Conservation (phyloP, 2,888 invertebrate genomes). For the Brachycybe producta region DNA sequence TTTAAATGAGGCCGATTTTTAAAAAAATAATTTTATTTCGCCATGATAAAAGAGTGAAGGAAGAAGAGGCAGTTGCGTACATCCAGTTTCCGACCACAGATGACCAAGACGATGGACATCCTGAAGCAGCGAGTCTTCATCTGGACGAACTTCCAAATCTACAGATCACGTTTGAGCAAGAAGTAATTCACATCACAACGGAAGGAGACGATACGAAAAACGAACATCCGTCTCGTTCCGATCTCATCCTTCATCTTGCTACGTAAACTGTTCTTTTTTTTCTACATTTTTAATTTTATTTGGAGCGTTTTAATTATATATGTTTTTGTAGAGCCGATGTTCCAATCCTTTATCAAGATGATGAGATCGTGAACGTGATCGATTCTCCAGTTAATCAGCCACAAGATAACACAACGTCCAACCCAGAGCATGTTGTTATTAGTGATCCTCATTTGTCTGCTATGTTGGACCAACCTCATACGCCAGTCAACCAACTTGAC, state of each 20-base stretch:
- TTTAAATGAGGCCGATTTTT: too few species aligned
- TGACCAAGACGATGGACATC: slow-evolving; percentile 17
- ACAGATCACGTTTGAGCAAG: slow-evolving; percentile 17
- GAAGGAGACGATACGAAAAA: slow-evolving; percentile 17
- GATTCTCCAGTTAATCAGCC: slow-evolving; percentile 15
- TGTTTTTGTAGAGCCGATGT: slow-evolving; percentile 10
- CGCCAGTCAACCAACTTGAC: not conserved
- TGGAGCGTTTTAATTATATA: too few species aligned
- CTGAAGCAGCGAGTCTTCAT: slow-evolving; percentile 14
- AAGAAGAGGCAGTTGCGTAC: slow-evolving; percentile 15
- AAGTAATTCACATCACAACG: slow-evolving; percentile 7
- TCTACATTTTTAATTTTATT: not conserved
- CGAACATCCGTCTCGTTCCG: too few species aligned
- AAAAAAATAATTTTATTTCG: not conserved
- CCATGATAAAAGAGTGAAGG: too few species aligned
- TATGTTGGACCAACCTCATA: slow-evolving; percentile 3
- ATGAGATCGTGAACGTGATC: slow-evolving; percentile 19
- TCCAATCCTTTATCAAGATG: slow-evolving; percentile 17
- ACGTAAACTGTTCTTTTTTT: too few species aligned
- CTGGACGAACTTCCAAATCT: slow-evolving; percentile 17
- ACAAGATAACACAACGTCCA: not conserved
- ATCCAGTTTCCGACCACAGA: slow-evolving; percentile 19
- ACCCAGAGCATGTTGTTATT: too few species aligned
- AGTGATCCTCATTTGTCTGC: not conserved
- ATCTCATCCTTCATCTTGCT: too few species aligned